Percentiles rank a stretch among this genome's conserved stretches.
These are phyloP conservation scores for Hypotaenidia okinawae DNA, from an alignment of 2,797 vertebrate species.

Conservation along the genomic window DNA sequence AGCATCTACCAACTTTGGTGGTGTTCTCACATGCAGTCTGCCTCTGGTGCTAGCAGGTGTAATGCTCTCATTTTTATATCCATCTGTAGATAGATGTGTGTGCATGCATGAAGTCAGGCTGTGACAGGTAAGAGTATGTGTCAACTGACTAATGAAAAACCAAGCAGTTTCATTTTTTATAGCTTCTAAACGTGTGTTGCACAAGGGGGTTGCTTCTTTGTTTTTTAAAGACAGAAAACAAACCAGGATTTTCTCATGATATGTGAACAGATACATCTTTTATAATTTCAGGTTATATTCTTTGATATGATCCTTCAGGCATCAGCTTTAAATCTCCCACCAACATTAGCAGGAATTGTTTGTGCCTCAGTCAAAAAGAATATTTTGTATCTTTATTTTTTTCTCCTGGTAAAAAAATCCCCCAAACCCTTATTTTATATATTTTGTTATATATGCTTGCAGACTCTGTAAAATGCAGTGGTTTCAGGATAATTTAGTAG, in stretches of 20 bases:
- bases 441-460: background rate
- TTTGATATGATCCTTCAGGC: slow-evolving; percentile 27
- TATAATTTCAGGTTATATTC: background rate
- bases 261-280: background rate
- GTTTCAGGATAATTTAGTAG: background rate
- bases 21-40: background rate
- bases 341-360: background rate
- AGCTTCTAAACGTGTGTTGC: background rate
- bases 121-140: background rate
- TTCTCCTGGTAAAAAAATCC: background rate
- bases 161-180: background rate
- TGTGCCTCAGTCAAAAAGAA: background rate
- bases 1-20: background rate
- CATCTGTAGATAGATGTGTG: background rate
- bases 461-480: background rate
- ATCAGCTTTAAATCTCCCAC: slow-evolving; percentile 6
- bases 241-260: background rate
- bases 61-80: background rate
- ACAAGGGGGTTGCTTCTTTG: background rate
- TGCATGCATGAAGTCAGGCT: background rate
- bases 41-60: background rate
- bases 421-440: background rate
- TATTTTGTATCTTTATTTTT: background rate
- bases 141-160: background rate
- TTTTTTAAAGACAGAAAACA: background rate